phyloP scores from a whole-genome alignment of 1,140 invertebrate genomes.

The Aplysia californica region DNA sequence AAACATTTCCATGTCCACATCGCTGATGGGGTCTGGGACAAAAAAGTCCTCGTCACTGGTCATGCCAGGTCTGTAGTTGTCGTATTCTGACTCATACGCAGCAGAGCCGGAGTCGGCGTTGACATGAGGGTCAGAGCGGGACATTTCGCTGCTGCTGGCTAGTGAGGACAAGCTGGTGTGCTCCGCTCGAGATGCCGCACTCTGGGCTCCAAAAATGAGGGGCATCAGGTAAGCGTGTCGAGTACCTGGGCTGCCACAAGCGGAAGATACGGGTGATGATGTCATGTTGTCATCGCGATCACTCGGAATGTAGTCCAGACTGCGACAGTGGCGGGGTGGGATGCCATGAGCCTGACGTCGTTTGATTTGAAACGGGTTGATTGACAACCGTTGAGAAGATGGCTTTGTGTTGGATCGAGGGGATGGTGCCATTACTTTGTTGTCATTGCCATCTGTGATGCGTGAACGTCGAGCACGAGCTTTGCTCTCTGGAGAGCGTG shows the following conservation, averaged over 20 bases:
- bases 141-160: conserved; percentile 64
- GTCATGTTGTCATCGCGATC: conserved; percentile 54
- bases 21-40: conserved; percentile 64
- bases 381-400: conserved; percentile 14
- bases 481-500: conserved; percentile 8
- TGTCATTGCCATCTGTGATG: not conserved
- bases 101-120: conserved; percentile 61
- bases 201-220: conserved; percentile 37
- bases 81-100: conserved; percentile 85
- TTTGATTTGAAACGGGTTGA: conserved; percentile 60
- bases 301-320: conserved; percentile 65
- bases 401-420: not conserved
- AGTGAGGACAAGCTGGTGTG: conserved; percentile 60
- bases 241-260: conserved; percentile 57
- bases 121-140: conserved; percentile 58
- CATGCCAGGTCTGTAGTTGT: conserved; percentile 72
- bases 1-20: conserved; percentile 66
- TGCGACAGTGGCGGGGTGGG: conserved; percentile 60
- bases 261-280: conserved; percentile 53
- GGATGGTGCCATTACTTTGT: not conserved
- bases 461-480: not conserved
- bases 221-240: conserved; percentile 49
- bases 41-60: conserved; percentile 67
- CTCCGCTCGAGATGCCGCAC: conserved; percentile 19
- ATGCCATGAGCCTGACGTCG: conserved; percentile 50